Evolutionary conservation across 1,140 invertebrate genomes (phyloP).

Genomic region (Brachionus koreanus): DNA sequence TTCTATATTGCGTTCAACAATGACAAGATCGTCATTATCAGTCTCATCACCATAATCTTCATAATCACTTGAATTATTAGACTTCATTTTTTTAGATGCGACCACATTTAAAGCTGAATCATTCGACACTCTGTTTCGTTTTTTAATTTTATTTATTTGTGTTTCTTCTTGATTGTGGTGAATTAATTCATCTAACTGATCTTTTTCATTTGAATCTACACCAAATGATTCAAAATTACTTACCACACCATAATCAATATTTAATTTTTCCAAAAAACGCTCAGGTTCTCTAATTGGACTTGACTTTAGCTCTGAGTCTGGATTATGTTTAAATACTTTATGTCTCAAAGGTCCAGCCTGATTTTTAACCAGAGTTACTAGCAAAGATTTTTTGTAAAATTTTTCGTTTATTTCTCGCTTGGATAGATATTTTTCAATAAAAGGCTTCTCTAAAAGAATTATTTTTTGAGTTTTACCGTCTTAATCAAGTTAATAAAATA

Average conservation of each 20-base stretch:
- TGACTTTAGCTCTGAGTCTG: neutral
- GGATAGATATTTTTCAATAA: conserved; percentile 29
- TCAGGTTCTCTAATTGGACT: neutral
- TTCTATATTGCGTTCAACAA: neutral
- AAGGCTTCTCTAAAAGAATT: neutral
- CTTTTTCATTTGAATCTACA: too few species aligned
- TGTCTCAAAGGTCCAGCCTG: neutral
- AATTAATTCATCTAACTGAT: neutral
- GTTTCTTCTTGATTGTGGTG: neutral
- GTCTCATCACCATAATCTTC: conserved; percentile 13
- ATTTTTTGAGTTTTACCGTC: conserved; percentile 11
- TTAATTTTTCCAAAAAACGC: conserved; percentile 18
- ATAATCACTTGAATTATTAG: conserved; percentile 25
- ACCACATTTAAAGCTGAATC: neutral
- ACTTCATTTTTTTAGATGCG: neutral
- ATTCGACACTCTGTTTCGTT: neutral
- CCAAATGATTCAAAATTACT: conserved; percentile 36
- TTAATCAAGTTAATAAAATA: neutral
- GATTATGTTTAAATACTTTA: neutral
- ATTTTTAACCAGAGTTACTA: conserved; percentile 7
- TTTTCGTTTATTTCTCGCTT: conserved; percentile 35
- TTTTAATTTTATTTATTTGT: neutral
- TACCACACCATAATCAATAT: neutral
- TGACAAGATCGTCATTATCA: neutral
- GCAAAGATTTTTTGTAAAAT: neutral